Conservation (phyloP, 1,140 invertebrate genomes). For the Campoletis sonorensis region DNA sequence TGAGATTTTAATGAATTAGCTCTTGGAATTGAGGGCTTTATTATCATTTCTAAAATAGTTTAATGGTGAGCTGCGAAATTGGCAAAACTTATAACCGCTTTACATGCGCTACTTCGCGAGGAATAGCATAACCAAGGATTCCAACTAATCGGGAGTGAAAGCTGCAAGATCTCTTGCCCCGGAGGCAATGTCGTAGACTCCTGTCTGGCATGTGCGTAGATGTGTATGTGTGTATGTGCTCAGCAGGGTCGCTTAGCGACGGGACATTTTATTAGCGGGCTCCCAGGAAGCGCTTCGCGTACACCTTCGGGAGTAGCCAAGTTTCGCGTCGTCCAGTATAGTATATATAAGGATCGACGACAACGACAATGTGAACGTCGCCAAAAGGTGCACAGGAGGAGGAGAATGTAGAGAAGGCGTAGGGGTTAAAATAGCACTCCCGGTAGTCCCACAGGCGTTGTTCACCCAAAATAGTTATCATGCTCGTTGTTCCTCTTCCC, state of each 20-base stretch:
- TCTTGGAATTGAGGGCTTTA: too few species aligned
- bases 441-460: slow-evolving; percentile 6
- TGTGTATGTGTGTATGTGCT: background rate
- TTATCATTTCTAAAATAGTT: too few species aligned
- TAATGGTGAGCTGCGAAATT: background rate
- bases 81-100: background rate
- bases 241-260: slow-evolving; percentile 54
- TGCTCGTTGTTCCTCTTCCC: slow-evolving; percentile 9
- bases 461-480: slow-evolving; percentile 13
- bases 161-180: slow-evolving; percentile 1
- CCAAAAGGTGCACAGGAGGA: background rate
- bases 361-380: slow-evolving; percentile 3
- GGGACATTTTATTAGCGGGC: slow-evolving; percentile 64
- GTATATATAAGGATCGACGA: slow-evolving; percentile 22
- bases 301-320: slow-evolving; percentile 44
- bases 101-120: background rate
- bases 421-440: background rate
- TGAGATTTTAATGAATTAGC: too few species aligned
- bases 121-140: background rate
- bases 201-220: background rate
- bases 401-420: background rate
- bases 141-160: background rate
- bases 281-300: slow-evolving; percentile 51
- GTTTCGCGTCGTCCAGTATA: slow-evolving; percentile 48
- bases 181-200: background rate